Evolutionary conservation across 2,797 vertebrate species (phyloP).

Genomic region (Cuniculus paca): DNA sequence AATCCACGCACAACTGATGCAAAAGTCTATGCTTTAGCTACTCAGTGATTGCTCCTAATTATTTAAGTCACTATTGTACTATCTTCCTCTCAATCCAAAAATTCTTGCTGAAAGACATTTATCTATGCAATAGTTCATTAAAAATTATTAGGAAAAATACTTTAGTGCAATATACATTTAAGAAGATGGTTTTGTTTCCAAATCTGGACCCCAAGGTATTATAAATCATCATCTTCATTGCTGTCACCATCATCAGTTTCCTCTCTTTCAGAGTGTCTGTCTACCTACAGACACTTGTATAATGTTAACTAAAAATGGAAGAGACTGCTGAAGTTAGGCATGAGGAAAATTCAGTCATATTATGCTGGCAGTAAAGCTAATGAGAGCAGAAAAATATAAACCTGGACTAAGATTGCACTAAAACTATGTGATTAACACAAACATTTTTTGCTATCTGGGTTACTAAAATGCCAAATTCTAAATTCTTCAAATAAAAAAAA

Average conservation of each 20-base stretch:
- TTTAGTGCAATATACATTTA: not conserved
- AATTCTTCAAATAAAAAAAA: not conserved
- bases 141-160: not conserved
- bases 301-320: not conserved
- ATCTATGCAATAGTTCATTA: not conserved
- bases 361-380: not conserved
- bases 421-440: not conserved
- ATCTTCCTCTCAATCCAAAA: not conserved
- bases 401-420: not conserved
- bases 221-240: not conserved
- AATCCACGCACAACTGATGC: not conserved
- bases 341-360: not conserved
- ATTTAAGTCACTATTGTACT: not conserved
- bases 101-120: not conserved
- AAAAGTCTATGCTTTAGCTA: not conserved
- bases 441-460: not conserved
- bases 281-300: not conserved
- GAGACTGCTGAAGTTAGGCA: not conserved
- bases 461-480: not conserved
- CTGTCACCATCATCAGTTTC: not conserved
- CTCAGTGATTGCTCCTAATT: not conserved
- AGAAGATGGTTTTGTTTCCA: not conserved
- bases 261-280: not conserved
- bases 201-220: constrained; percentile 16
- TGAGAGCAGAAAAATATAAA: not conserved